These are phyloP conservation scores for Aurelia coerulea DNA, from an alignment of 30 jellyfish, hydroid and myxozoan genomes.

Conservation along the genomic window DNA sequence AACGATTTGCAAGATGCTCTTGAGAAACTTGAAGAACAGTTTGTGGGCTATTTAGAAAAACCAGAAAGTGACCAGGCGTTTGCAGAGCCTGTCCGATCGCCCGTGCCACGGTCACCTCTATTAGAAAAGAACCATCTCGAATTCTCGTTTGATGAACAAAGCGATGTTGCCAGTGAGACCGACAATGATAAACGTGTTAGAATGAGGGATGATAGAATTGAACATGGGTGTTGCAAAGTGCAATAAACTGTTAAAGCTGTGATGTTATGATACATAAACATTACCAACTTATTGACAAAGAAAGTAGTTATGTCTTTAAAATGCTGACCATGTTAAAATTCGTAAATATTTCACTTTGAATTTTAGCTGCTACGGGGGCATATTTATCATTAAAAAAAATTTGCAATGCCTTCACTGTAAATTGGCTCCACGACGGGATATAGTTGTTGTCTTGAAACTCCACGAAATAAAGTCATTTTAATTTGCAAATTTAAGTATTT, in stretches of 20 bases:
- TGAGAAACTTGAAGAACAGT: conserved; percentile 85
- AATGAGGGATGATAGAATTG: conserved; percentile 15
- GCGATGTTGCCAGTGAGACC: conserved; percentile 25
- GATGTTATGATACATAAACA: neutral
- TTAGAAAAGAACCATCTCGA: conserved; percentile 35
- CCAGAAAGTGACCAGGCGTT: conserved; percentile 75
- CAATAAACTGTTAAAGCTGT: conserved; percentile 5
- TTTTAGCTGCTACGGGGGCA: too few relatives aligned
- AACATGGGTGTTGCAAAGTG: conserved; percentile 73
- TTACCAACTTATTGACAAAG: neutral
- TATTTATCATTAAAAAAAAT: too few relatives aligned
- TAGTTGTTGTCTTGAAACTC: too few relatives aligned
- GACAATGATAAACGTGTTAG: conserved; percentile 29
- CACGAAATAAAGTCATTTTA: neutral
- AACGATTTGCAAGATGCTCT: conserved; percentile 90
- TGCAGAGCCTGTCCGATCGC: conserved; percentile 21
- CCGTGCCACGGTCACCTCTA: conserved; percentile 73
- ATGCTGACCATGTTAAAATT: neutral
- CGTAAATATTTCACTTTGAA: neutral
- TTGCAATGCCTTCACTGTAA: too few relatives aligned
- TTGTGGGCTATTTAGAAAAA: conserved; percentile 64
- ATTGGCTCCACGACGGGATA: too few relatives aligned
- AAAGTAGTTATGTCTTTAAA: neutral
- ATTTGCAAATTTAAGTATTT: neutral
- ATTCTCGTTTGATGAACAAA: conserved; percentile 49